phyloP scores from a whole-genome alignment of 2,113 vertebrate genomes.

The Leptodactylus fuscus region DNA sequence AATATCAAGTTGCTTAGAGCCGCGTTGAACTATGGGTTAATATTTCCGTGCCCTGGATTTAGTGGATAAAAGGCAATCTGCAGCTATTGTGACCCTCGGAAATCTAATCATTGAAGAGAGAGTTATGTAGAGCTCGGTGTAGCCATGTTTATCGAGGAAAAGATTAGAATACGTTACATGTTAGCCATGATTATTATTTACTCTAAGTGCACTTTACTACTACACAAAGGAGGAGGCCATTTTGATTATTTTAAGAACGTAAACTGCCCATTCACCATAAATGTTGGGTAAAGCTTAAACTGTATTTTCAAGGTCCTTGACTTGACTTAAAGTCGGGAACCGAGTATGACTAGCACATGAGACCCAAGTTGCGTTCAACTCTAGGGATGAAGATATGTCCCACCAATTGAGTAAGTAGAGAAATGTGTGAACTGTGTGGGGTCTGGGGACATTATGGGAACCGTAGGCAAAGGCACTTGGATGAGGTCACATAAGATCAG shows the following conservation, averaged over 20 bases:
- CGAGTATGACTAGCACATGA: no score
- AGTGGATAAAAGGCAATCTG: constrained; percentile 19
- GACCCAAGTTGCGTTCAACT: no score
- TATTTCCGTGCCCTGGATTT: constrained; percentile 17
- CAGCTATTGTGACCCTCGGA: constrained; percentile 30
- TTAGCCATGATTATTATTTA: background rate
- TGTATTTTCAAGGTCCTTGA: no score
- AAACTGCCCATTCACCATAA: background rate
- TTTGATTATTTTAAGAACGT: background rate
- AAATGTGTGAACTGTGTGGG: no score
- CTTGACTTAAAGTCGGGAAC: no score
- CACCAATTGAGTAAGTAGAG: no score
- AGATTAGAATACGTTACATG: background rate
- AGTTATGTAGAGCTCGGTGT: background rate
- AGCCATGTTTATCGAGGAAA: background rate
- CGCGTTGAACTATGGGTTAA: constrained; percentile 45
- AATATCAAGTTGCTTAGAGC: constrained; percentile 11
- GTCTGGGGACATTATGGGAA: no score
- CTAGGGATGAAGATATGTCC: no score
- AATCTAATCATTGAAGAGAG: constrained; percentile 9
- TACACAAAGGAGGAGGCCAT: no score
- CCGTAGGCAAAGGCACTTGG: no score
- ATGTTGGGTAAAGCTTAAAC: no score
- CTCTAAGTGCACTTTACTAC: background rate
- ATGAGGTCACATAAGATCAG: no score